Base-by-base conservation (phyloP, 2,113 vertebrate species). In the Lamprologus callipterus region DNA sequence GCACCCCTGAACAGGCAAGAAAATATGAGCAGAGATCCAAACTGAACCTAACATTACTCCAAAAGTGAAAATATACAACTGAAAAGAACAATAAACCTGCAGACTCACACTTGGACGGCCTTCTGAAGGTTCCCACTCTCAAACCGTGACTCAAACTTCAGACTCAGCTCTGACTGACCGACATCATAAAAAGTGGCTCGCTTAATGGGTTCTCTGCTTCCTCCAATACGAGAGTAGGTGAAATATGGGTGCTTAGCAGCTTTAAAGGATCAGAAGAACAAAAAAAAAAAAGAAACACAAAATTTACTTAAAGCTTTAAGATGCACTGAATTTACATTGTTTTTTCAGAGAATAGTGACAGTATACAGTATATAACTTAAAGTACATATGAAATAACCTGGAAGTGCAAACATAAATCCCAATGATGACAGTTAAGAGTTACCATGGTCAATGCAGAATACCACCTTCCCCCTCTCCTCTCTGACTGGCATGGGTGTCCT, bases 71-170 rank as follows among this genome's bases (percentile, higher is more conserved):
- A 54, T 4, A 9, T 11, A 19, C 16, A 10, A 10, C 1, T 9
- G 2, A 21, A 47, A 73, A 33, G 10, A 82, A 42, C 10, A 21
- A 23, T 17, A 21, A 19, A 10, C 19, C 2, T 70, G 6, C 19
- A 80, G 42, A 97, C 97, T 97, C 92, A 99, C 98, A 98, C 97
- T 96, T 96, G 96, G 90, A 97, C 55, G 0, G 97, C 98, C 88
- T 97, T 97, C 87, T 97, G 98, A 63, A 99, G 97, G 92, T 99
- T 99, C 21, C 98, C 98, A 1, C 98, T 98, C 94, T 99, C 98
- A 49, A 99, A 99, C 75, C 97, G 96, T 1, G 98, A 99, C 83
- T 99, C 98, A 2, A 99, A 99, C 65, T 97, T 94, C 19, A 99
- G 95, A 0, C 92, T 95, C 2, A 94, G 81, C 58, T 97, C 95